Conservation (phyloP, 2,888 invertebrate species). For the Dugesia japonica region DNA sequence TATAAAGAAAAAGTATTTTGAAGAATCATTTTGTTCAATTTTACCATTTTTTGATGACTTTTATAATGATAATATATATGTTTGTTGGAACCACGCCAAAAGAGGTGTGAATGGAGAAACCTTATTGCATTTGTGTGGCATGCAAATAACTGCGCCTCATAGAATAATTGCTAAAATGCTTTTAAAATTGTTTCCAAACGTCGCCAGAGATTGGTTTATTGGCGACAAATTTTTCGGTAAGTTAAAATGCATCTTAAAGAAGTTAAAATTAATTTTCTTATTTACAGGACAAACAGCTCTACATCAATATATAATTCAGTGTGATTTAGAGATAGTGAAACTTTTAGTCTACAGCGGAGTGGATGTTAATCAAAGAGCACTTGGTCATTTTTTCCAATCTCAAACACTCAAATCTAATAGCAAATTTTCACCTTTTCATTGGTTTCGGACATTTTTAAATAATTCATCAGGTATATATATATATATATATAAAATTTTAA, state of each 20-base stretch:
- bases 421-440: neutral
- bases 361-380: conserved; percentile 21
- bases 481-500: no score
- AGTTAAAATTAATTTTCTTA: no score
- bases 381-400: conserved; percentile 23
- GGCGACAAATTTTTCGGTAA: conserved; percentile 83
- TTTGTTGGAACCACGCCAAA: conserved; percentile 93
- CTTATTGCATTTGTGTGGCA: conserved; percentile 76
- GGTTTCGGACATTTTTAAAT: neutral
- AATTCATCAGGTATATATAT: neutral
- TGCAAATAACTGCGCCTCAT: conserved; percentile 70
- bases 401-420: neutral
- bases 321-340: conserved; percentile 2
- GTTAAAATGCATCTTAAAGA: neutral
- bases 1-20: neutral
- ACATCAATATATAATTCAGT: neutral
- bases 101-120: conserved; percentile 86
- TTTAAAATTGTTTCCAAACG: conserved; percentile 72
- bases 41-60: neutral
- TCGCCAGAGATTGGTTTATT: conserved; percentile 81
- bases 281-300: conserved; percentile 28
- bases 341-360: conserved; percentile 22
- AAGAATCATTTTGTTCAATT: neutral
- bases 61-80: conserved; percentile 48
- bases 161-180: conserved; percentile 70